These are phyloP conservation scores for Torymus texanus DNA, from an alignment of 2,888 invertebrate species.

Conservation along the genomic window DNA sequence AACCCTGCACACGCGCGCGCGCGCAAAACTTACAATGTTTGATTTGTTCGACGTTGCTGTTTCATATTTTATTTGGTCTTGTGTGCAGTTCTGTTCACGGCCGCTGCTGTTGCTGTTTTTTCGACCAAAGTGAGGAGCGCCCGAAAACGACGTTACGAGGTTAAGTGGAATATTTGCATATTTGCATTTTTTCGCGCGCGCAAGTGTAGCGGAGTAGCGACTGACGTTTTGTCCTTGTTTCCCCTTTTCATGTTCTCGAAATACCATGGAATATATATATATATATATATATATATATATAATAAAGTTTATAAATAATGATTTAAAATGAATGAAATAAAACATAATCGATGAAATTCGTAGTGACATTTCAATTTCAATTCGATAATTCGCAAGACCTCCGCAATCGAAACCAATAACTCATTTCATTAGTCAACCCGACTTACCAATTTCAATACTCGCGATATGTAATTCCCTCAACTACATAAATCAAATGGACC, in stretches of 20 bases:
- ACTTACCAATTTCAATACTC: too few relatives aligned
- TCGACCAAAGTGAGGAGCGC: neutral
- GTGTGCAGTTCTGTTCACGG: neutral
- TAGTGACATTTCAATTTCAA: too few relatives aligned
- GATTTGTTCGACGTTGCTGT: constrained; percentile 27
- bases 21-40: constrained; percentile 44
- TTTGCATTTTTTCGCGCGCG: constrained; percentile 21
- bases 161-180: constrained; percentile 45
- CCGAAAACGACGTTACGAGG: constrained; percentile 39
- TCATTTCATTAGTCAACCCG: too few relatives aligned
- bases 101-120: neutral
- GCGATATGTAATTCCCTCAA: too few relatives aligned
- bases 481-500: too few relatives aligned
- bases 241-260: neutral
- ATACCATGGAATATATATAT: neutral
- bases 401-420: too few relatives aligned
- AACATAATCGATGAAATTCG: too few relatives aligned
- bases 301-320: too few relatives aligned
- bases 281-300: neutral
- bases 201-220: too few relatives aligned
- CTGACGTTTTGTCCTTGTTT: too few relatives aligned
- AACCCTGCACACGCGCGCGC: neutral
- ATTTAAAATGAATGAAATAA: too few relatives aligned
- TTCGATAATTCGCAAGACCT: too few relatives aligned
- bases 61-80: neutral